Base-by-base conservation (phyloP, 1,140 invertebrate genomes). In the Cecropterus lyciades region DNA sequence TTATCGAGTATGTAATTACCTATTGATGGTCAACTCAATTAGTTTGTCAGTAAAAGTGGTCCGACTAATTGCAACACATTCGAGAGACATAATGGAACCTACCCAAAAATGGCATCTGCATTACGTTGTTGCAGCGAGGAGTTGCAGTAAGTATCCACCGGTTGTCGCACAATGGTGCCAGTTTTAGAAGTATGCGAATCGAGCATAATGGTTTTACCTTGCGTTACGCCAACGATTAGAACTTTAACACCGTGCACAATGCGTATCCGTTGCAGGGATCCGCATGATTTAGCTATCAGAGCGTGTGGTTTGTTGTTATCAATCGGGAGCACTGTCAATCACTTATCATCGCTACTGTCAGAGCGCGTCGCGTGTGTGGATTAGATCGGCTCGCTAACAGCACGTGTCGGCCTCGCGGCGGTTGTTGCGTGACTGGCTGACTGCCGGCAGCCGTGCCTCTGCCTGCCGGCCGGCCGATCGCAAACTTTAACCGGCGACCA, bases 171-270 rank as follows among this genome's bases (percentile, higher is more conserved):
- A 86, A 85, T 82, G 72, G 82, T 84, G 78, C 78, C 76, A 83
- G 77, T 82, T 83, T 87, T 84, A 84, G 78, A 76, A 77, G 78
- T 81, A 80, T 73, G 71, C 75, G 74, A 84, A 76, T 75, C 80
- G 77, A 80, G 69, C 66, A 79, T 84, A 86, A 86, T 85, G 69
- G 79, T 56, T 84, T 87, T 89, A 89, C 87, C 87, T 89, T 85
- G 81, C 78, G 76, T 73, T 73, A 76, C 68, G 75, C 65, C 74
- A 77, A 77, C 70, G 69, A 80, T 60, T 75, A 77, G 74, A 49
- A 72, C 64, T 70, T 72, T 71, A 82, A 69, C 60, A 74, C 72
- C 37, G 67, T 67, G 55, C 67, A 52, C 68, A 75, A 77, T 65
- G 67, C 80, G 70, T 73, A 66, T 77, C 55, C 63, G 45, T 68